Conservation (phyloP, 1,140 invertebrate species). For the Tetramorium alpestre region DNA sequence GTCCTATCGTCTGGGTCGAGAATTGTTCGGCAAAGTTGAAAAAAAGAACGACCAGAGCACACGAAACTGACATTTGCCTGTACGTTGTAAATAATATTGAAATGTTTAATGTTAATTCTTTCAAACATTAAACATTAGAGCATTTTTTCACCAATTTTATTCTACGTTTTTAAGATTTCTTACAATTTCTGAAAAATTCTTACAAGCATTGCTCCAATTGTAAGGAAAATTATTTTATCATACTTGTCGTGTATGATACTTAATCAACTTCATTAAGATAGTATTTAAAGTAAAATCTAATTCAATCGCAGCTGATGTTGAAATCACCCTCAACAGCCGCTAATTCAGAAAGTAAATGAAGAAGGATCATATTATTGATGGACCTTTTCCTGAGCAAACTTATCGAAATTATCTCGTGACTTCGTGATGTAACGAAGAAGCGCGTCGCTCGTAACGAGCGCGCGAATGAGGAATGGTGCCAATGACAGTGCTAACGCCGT, state of each 20-base stretch:
- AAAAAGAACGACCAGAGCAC: slow-evolving; percentile 1
- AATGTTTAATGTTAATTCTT: neutral
- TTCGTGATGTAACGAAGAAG: slow-evolving; percentile 59
- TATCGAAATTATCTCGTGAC: slow-evolving; percentile 53
- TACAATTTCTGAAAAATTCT: neutral
- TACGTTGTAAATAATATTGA: slow-evolving; percentile 9
- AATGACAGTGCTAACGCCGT: slow-evolving; percentile 83
- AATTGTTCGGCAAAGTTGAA: slow-evolving; percentile 54
- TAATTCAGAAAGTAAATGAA: neutral
- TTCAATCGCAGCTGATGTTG: neutral
- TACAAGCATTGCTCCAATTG: neutral
- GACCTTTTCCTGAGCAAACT: slow-evolving; percentile 5
- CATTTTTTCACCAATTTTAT: neutral
- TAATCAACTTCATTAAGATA: neutral
- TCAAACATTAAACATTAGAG: neutral
- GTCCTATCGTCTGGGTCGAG: slow-evolving; percentile 54
- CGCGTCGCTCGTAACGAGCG: slow-evolving; percentile 47
- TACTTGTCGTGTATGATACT: neutral
- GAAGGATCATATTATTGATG: neutral
- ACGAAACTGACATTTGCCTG: slow-evolving; percentile 17
- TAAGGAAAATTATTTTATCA: neutral
- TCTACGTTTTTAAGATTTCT: neutral
- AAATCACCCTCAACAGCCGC: neutral
- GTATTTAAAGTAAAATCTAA: neutral
- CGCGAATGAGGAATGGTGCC: slow-evolving; percentile 82